Base-by-base conservation (phyloP, 2,113 vertebrate species). In the Paradisaea rubra region DNA sequence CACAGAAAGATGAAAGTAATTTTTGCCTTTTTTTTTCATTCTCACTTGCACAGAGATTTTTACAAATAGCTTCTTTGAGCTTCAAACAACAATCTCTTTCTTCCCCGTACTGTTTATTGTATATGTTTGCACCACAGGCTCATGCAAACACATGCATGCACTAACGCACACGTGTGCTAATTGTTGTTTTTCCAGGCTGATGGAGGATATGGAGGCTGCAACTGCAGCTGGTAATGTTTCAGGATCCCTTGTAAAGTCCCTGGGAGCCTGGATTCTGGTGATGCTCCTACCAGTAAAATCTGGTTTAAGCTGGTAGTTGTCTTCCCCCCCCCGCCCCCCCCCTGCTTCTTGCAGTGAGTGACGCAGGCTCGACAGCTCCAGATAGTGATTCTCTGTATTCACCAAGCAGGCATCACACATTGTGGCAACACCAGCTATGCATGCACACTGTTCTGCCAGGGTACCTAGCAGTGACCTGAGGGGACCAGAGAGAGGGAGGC, bases 271-370 rank as follows among this genome's bases (percentile, higher is more conserved):
- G 92, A 95, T 96, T 91, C 88, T 97, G 91, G 84, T 97, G 95
- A 81, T 93, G 94, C 70, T 97, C 59, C 94, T 97, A 95, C 96
- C 95, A 96, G 96, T 96, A 95, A 90, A 96, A 97, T 97, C 97
- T 97, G 95, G 96, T 97, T 97, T 96, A 97, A 96, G 95, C 95
- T 97, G 92, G 94, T 95, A 85, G 94, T 89, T 94, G 85, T 95
- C 92, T 91, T 31, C 60, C 50, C 0, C 76, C 79, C 85, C 60
- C 50, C 0, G 10, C 31, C 5, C 82, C 81, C 76, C 79, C 85
- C 60, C 50, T 0, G 41, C 81, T 94, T 92, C 88, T 96, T 96
- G 95, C 96, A 95, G 96, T 96, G 95, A 97, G 95, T 96, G 97
- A 97, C 92, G 96, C 97, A 97, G 96, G 73, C 95, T 96, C 94